phyloP scores from a whole-genome alignment of 2,797 vertebrate genomes.

The Pitangus sulphuratus region DNA sequence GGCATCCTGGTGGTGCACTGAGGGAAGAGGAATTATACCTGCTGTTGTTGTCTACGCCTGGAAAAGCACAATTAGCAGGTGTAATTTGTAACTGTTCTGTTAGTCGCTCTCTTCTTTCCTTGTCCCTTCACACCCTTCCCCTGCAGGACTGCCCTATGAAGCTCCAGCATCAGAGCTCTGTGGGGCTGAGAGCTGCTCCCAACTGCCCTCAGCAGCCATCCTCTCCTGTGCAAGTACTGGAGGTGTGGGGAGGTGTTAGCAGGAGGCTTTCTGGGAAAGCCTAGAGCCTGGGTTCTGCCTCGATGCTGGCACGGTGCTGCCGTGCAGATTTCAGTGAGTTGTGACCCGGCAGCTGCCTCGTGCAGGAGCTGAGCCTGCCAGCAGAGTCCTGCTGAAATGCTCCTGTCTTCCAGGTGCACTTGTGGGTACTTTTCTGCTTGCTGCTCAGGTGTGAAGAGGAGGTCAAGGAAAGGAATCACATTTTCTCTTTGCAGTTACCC shows the following conservation, averaged over 20 bases:
- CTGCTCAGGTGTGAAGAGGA: background rate
- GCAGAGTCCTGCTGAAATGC: accelerated
- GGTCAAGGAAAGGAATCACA: background rate
- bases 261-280: background rate
- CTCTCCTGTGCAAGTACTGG: accelerated
- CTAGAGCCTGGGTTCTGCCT: background rate
- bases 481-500: background rate
- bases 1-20: background rate
- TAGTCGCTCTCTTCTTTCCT: background rate
- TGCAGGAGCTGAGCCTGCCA: accelerated
- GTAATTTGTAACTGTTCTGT: background rate
- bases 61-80: background rate
- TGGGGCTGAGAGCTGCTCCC: background rate
- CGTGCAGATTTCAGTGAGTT: accelerated
- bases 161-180: accelerated
- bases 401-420: accelerated
- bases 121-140: accelerated
- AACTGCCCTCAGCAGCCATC: accelerated
- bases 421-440: accelerated
- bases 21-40: background rate
- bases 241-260: background rate
- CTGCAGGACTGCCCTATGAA: background rate
- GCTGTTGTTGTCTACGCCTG: background rate
- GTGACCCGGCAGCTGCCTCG: accelerated
- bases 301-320: background rate